A percentile compares a stretch with the other conserved stretches of the same genome.
Conservation (phyloP, 2,888 invertebrate species). For the Drosophila suboccidentalis region DNA sequence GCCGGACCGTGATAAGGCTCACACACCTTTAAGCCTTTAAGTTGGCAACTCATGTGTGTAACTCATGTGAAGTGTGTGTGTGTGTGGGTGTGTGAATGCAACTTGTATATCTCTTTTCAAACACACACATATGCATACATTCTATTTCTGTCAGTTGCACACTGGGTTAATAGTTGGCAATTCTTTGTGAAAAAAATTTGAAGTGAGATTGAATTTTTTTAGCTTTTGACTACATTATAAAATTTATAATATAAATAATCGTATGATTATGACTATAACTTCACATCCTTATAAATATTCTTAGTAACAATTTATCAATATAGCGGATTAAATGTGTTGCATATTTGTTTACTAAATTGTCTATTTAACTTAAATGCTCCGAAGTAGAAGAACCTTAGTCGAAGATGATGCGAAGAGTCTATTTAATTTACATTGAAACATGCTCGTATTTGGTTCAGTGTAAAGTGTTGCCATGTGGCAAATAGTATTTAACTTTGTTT, state of each 20-base stretch:
- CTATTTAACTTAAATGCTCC: too few relatives aligned
- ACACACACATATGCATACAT: conserved; percentile 4
- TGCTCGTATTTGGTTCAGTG: conserved; percentile 26
- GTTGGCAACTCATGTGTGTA: conserved; percentile 64
- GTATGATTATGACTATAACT: too few relatives aligned
- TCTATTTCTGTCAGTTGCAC: conserved; percentile 35
- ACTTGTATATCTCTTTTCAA: conserved; percentile 4
- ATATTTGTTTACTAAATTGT: neutral
- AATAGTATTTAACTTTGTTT: conserved; percentile 74
- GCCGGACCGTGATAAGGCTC: conserved; percentile 19
- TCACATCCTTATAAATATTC: too few relatives aligned
- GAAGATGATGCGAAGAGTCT: too few relatives aligned
- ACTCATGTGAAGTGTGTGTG: conserved; percentile 5
- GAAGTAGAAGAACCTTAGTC: too few relatives aligned
- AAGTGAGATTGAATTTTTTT: too few relatives aligned
- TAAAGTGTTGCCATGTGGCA: conserved; percentile 48
- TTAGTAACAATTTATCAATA: too few relatives aligned
- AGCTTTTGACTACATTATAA: too few relatives aligned
- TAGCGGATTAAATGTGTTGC: too few relatives aligned
- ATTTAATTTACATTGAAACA: neutral
- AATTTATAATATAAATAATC: neutral
- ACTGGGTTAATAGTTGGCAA: conserved; percentile 20
- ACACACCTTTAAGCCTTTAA: conserved; percentile 70
- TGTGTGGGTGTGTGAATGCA: conserved; percentile 32
- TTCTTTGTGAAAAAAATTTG: neutral